Evolutionary conservation across 1,140 invertebrate genomes (phyloP).

Genomic region (Fopius arisanus): DNA sequence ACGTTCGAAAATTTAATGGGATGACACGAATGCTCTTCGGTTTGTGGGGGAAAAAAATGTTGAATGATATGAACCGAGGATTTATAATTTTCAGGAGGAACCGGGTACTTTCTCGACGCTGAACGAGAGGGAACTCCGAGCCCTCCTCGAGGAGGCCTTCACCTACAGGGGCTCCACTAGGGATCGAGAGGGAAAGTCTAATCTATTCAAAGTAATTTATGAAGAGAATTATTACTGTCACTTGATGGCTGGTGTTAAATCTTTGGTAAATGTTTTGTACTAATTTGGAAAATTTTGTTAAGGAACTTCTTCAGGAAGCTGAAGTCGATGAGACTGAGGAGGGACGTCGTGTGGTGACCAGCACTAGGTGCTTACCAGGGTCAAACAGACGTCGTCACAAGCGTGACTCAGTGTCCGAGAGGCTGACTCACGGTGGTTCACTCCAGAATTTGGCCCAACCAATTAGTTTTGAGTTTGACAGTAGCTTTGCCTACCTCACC

Average conservation of each 20-base stretch:
- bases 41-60: background rate
- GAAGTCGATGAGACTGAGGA: slow-evolving; percentile 68
- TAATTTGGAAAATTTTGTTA: slow-evolving; percentile 2
- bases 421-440: slow-evolving; percentile 67
- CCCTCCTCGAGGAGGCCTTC: slow-evolving; percentile 78
- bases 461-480: slow-evolving; percentile 58
- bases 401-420: slow-evolving; percentile 65
- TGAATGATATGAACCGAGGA: background rate
- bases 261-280: background rate
- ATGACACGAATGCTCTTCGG: background rate
- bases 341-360: slow-evolving; percentile 54
- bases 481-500: slow-evolving; percentile 53
- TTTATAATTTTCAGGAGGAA: slow-evolving; percentile 64
- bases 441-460: slow-evolving; percentile 68
- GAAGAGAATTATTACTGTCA: background rate
- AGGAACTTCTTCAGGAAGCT: slow-evolving; percentile 69
- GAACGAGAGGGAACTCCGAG: slow-evolving; percentile 74
- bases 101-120: slow-evolving; percentile 68
- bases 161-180: slow-evolving; percentile 77
- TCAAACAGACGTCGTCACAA: slow-evolving; percentile 60
- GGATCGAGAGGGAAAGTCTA: slow-evolving; percentile 78
- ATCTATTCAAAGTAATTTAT: slow-evolving; percentile 73
- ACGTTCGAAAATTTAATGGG: background rate
- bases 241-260: no score
- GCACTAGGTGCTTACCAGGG: slow-evolving; percentile 54